Evolutionary conservation across 1,140 invertebrate species (phyloP), one percentile per base, ranked within the genome.

Genomic region (Brevipalpus yothersi): DNA sequence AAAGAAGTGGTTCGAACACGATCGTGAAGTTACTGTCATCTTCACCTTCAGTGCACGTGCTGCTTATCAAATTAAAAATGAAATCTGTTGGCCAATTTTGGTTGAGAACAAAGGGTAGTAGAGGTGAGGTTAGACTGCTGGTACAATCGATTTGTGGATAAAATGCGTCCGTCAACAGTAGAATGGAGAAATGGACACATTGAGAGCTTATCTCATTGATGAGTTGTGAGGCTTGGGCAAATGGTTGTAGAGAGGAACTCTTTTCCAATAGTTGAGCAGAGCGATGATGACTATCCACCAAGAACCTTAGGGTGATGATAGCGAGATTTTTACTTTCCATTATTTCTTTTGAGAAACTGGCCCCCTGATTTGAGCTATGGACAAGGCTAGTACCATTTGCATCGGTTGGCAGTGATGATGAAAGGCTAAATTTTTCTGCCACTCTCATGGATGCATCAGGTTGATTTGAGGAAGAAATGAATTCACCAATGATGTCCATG

Each of bases 1-100:
- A 78, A 1, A 88, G 61, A 23, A 88, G 64, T 21, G 83, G 82
- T 0, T 73, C 74, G 66, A 86, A 86, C 13, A 75, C 66, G 59
- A 64, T n/a, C 31, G 19, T 47, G 41, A 64, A 63, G 51, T 49
- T 21, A 39, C 45, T n/a, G 1, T 19, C 40, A 40, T 51, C 15
- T 31, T 23, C 43, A 12, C 41, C 58, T n/a, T 57, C 56, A 39
- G 31, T 51, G 21, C 10, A 58, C 9, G 42, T 43, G 40, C 11
- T 41, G n/a, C 11, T 19, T n/a, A 43, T 43, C 8, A 58, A n/a
- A 41, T 58, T n/a, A 7, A 51, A 41, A 15, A 51, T 40, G 41
- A 58, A 58, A 41, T 15, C 39, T 19, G 17, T 49, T 4, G 58
- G 58, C 58, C 43, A 49, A 57, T 41, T 42, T 9, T 21, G n/a